phyloP scores from a whole-genome alignment of 1,140 invertebrate species.

The Vollenhovia emeryi region DNA sequence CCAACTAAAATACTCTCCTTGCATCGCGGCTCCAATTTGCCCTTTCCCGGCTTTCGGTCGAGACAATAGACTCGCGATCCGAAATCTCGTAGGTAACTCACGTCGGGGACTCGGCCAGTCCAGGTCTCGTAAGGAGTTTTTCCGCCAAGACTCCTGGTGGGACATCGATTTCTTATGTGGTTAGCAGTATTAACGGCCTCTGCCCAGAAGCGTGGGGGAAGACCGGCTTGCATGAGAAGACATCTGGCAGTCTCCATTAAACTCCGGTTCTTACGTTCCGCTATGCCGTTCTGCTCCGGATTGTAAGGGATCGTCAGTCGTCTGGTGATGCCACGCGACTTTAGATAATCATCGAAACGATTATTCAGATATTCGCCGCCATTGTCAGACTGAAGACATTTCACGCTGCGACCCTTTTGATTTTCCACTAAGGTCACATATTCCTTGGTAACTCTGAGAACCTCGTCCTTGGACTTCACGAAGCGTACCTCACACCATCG shows the following conservation, averaged over 20 bases:
- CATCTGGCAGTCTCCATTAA: conserved; percentile 23
- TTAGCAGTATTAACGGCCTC: neutral
- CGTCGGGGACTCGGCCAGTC: neutral
- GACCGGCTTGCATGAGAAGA: neutral
- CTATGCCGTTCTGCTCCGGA: conserved; percentile 25
- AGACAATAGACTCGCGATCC: conserved; percentile 65
- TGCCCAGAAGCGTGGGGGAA: neutral
- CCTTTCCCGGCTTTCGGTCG: conserved; percentile 54
- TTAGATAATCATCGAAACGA: neutral
- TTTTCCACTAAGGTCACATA: neutral
- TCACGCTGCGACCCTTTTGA: neutral
- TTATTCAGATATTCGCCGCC: conserved; percentile 2
- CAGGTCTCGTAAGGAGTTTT: conserved; percentile 58
- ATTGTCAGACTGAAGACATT: conserved; percentile 11
- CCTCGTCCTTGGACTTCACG: conserved; percentile 63
- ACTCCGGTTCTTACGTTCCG: conserved; percentile 15
- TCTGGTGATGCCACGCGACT: neutral
- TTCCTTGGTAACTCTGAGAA: neutral
- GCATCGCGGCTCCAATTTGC: conserved; percentile 66
- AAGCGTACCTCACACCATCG: neutral
- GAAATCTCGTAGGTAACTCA: conserved; percentile 71
- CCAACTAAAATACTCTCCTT: conserved; percentile 23
- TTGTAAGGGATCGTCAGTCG: neutral
- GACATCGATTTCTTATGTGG: neutral
- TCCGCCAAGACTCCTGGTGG: conserved; percentile 33